phyloP scores from a whole-genome alignment of 2,113 vertebrate species.

The Scopus umbretta region DNA sequence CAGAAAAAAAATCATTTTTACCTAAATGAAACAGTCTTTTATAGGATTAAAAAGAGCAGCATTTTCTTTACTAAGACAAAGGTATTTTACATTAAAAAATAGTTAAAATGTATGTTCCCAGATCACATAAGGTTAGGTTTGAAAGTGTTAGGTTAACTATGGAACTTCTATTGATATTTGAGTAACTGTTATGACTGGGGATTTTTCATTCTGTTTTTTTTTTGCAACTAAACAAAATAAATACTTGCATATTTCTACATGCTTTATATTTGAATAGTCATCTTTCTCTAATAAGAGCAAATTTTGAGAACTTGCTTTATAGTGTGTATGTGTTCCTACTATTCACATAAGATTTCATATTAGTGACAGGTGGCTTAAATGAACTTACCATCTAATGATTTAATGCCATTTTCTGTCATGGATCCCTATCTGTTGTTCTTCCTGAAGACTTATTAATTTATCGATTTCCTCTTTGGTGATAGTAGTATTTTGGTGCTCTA shows the following conservation, averaged over 20 bases:
- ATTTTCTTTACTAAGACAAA: not conserved
- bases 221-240: not conserved
- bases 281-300: not conserved
- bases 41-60: accelerated
- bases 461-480: not conserved
- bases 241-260: not conserved
- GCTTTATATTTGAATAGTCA: not conserved
- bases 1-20: not conserved
- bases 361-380: not conserved
- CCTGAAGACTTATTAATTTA: not conserved
- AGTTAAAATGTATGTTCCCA: not conserved
- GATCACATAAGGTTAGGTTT: not conserved
- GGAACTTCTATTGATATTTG: not conserved
- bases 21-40: not conserved
- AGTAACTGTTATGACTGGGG: accelerated
- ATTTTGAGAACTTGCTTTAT: not conserved
- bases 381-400: not conserved
- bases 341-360: not conserved
- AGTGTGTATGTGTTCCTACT: not conserved
- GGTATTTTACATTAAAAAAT: not conserved
- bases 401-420: not conserved
- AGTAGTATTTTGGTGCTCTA: not conserved
- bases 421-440: not conserved
- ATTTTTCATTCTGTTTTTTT: accelerated
- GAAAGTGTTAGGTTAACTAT: not conserved